Evolutionary conservation across 1,140 invertebrate species (phyloP), one percentile per base, ranked within the genome.

Genomic region (Achroia grisella): DNA sequence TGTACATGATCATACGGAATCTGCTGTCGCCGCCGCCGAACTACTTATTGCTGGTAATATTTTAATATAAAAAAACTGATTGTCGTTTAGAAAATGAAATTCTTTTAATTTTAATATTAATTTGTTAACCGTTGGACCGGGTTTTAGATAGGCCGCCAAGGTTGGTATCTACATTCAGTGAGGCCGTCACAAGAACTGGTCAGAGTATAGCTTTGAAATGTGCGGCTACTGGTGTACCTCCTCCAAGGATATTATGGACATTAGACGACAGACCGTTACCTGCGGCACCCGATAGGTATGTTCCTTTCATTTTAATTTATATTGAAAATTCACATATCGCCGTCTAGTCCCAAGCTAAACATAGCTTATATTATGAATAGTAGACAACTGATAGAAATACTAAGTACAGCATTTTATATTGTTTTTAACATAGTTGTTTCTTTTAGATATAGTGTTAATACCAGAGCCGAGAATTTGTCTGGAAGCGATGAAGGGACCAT

Each of bases 121-220:
- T 37, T 12, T 37, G 15, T 37, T 10, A 37, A 37, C 17, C 17
- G 17, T 37, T 37, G 8, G 32, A 44, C 17, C 41, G 50, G 48
- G 59, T 76, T 82, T 73, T 51, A 84, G 80, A 84, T 59, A 80
- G 80, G 45, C 77, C 77, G 14, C 80, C 80, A 41, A 60, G 74
- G 50, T 44, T 84, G 48, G 70, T 81, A 35, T 72, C 80, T 10
- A 78, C 80, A 43, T 84, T 84, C 39, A 81, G 80, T 48, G 80
- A 81, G 69, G 77, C 80, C 1, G 71, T 80, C 8, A 68, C 77
- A 0, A 67, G 80, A 43, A 70, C 80, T 4, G 80, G 80, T 30
- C 80, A 82, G 52, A 84, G 62, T 29, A 75, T 84, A 43, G 71
- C 75, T 5, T 60, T 84, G 28, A 60, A 67, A 56, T 84, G 80